phyloP scores from a whole-genome alignment of 1,140 invertebrate genomes.

The Ganaspis sp. region DNA sequence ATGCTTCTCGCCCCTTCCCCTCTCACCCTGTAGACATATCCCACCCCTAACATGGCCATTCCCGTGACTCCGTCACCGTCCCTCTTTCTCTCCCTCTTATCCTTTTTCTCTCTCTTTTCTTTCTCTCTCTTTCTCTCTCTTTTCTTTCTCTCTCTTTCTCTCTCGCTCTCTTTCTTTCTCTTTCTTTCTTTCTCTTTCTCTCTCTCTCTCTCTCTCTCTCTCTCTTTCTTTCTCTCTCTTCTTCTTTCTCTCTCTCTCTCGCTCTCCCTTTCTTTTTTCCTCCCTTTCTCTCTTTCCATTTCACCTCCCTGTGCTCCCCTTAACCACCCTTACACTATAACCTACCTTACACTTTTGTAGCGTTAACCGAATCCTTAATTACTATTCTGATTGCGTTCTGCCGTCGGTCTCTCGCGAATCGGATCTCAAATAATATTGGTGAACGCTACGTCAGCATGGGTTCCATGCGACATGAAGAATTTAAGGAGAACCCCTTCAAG shows the following conservation, averaged over 20 bases:
- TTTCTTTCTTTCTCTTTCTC: conserved; percentile 39
- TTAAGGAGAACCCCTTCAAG: background rate
- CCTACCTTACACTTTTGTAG: conserved; percentile 63
- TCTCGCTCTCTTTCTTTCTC: conserved; percentile 29
- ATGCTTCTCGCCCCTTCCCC: background rate
- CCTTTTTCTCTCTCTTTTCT: no score
- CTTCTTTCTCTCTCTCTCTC: conserved; percentile 39
- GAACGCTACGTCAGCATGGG: conserved; percentile 36
- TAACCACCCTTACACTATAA: conserved; percentile 18
- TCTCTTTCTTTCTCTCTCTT: conserved; percentile 33
- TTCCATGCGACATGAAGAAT: conserved; percentile 13
- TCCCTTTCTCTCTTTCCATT: conserved; percentile 36
- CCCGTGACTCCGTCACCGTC: conserved; percentile 37
- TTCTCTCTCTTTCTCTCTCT: conserved; percentile 35
- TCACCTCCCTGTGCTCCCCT: conserved; percentile 38
- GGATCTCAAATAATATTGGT: conserved; percentile 46
- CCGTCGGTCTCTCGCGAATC: conserved; percentile 36
- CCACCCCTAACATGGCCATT: conserved; percentile 31
- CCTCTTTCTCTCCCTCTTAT: conserved; percentile 38
- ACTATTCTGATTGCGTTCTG: conserved; percentile 69
- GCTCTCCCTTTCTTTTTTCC: conserved; percentile 32
- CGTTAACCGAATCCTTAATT: conserved; percentile 71
- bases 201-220: conserved; percentile 35
- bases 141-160: conserved; percentile 31
- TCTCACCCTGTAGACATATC: background rate